Conservation (phyloP, 2,888 invertebrate genomes). For the Asteroscopus sphinx region DNA sequence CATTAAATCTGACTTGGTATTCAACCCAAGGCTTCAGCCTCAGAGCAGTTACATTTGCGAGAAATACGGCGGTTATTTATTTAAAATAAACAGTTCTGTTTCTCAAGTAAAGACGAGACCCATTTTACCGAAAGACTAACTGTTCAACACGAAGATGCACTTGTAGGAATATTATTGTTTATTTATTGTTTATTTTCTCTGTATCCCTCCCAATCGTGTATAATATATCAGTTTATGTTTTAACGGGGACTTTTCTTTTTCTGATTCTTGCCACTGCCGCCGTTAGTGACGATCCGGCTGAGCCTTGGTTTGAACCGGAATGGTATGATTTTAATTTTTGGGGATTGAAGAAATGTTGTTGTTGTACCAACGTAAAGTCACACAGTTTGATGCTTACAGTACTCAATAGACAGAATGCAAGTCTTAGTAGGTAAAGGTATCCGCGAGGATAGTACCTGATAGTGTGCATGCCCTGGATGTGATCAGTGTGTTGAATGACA, state of each 20-base stretch:
- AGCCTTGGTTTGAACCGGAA: conserved; percentile 58
- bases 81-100: too few relatives aligned
- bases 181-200: too few relatives aligned
- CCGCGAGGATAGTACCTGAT: conserved; percentile 26
- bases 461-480: conserved; percentile 39
- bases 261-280: conserved; percentile 59
- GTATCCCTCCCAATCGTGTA: background rate
- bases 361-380: conserved; percentile 38
- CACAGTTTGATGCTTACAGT: conserved; percentile 51
- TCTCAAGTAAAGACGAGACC: too few relatives aligned
- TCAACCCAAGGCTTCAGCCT: too few relatives aligned
- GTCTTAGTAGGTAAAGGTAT: conserved; percentile 24
- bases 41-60: too few relatives aligned
- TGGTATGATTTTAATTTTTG: conserved; percentile 54
- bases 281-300: conserved; percentile 55
- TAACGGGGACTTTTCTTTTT: conserved; percentile 55
- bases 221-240: conserved; percentile 33
- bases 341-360: conserved; percentile 44
- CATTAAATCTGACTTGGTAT: too few relatives aligned
- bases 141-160: too few relatives aligned
- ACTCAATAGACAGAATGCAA: conserved; percentile 28
- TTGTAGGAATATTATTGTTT: too few relatives aligned
- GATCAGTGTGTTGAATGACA: conserved; percentile 4
- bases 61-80: too few relatives aligned
- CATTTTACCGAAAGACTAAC: too few relatives aligned